These are phyloP conservation scores for Gyrodactylus salaris DNA, from an alignment of 1,140 invertebrate species.

Conservation along the genomic window DNA sequence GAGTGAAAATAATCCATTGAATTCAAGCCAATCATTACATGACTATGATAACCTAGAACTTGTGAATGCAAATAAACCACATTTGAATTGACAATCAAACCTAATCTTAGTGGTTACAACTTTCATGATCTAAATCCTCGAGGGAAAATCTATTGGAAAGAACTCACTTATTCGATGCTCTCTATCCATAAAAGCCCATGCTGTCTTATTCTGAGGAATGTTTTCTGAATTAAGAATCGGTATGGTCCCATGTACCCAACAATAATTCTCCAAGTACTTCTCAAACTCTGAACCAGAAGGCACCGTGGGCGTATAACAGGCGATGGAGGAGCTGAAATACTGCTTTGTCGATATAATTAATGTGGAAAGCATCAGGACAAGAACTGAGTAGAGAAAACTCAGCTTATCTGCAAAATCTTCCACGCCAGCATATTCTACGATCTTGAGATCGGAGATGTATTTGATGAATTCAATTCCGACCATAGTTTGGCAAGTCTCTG, in stretches of 20 bases:
- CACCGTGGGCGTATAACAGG: conserved; percentile 2
- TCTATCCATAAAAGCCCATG: background rate
- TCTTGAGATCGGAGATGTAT: background rate
- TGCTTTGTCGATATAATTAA: conserved; percentile 2
- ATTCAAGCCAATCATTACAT: no score
- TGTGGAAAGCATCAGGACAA: background rate
- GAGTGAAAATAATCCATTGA: no score
- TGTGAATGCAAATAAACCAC: no score
- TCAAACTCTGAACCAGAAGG: background rate
- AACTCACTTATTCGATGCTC: background rate
- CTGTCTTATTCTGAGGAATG: background rate
- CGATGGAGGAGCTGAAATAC: background rate
- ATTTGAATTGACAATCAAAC: no score
- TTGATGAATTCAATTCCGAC: background rate
- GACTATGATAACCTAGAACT: no score
- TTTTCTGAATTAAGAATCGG: background rate
- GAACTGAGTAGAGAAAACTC: background rate
- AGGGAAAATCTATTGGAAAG: no score
- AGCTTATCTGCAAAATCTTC: conserved; percentile 1
- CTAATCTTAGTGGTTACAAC: no score
- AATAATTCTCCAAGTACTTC: conserved; percentile 2
- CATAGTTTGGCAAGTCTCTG: no score
- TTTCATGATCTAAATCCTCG: no score
- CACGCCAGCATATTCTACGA: background rate
- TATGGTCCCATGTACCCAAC: conserved; percentile 5